phyloP scores from a whole-genome alignment of 1,140 invertebrate species.

The Ceratoteleas bidentatus region DNA sequence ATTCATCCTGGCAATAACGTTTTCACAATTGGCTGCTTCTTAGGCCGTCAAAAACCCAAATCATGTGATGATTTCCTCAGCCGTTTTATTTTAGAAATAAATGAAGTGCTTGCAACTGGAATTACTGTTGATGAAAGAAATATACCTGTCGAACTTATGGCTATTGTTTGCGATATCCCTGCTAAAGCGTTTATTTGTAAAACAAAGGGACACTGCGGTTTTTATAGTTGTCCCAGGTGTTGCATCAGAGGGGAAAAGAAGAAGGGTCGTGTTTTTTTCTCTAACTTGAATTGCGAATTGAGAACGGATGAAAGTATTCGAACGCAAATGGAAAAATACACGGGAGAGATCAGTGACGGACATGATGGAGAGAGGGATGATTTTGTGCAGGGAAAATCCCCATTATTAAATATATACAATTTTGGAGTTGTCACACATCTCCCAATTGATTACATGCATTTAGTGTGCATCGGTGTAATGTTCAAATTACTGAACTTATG shows the following conservation, averaged over 20 bases:
- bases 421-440: slow-evolving; percentile 59
- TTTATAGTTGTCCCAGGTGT: slow-evolving; percentile 1
- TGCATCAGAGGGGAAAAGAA: slow-evolving; percentile 5
- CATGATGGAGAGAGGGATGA: slow-evolving; percentile 17
- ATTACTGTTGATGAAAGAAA: too few relatives aligned
- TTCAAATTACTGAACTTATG: slow-evolving; percentile 46
- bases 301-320: slow-evolving; percentile 30
- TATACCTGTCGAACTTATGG: too few relatives aligned
- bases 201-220: neutral
- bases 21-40: too few relatives aligned
- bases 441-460: slow-evolving; percentile 69
- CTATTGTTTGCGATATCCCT: neutral
- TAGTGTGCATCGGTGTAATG: slow-evolving; percentile 69
- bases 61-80: too few relatives aligned
- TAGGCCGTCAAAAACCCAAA: too few relatives aligned
- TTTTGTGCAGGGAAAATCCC: slow-evolving; percentile 30
- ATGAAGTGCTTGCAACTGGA: too few relatives aligned
- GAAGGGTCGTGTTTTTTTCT: slow-evolving; percentile 60
- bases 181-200: slow-evolving; percentile 3
- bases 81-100: too few relatives aligned
- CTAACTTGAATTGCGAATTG: slow-evolving; percentile 26
- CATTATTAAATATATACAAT: slow-evolving; percentile 42
- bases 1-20: too few relatives aligned
- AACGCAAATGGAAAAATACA: neutral
- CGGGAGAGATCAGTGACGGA: neutral